Percentiles rank a stretch among this genome's conserved stretches.
phyloP scores from a whole-genome alignment of 2,113 vertebrate genomes.

The Noctilio leporinus region DNA sequence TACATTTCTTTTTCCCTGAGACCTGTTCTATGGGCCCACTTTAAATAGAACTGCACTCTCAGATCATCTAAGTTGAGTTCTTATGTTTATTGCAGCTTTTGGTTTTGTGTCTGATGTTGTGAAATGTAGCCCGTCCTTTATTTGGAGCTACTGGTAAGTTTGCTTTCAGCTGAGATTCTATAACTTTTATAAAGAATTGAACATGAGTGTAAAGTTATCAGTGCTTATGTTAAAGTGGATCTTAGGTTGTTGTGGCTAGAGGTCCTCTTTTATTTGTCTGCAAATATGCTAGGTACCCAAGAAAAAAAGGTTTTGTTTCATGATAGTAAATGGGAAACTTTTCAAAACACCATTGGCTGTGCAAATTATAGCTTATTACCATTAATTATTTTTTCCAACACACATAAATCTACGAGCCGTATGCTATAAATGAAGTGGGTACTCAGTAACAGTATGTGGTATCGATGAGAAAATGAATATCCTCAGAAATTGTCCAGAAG shows the following conservation, averaged over 20 bases:
- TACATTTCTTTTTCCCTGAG: background rate
- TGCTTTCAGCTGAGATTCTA: background rate
- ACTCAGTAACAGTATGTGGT: background rate
- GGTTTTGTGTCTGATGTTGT: background rate
- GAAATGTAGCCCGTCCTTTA: background rate
- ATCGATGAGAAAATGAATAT: background rate
- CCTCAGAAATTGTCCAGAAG: background rate
- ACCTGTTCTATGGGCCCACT: background rate
- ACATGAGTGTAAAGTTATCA: background rate
- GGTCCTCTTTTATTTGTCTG: background rate
- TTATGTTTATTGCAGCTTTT: too few relatives aligned
- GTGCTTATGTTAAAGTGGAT: background rate
- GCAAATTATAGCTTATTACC: background rate
- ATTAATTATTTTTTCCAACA: background rate
- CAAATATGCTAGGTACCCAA: background rate
- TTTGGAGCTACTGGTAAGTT: background rate
- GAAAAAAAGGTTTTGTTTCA: background rate
- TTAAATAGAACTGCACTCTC: background rate
- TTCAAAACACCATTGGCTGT: background rate
- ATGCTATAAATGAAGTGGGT: background rate
- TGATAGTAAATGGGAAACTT: background rate
- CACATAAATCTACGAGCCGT: background rate
- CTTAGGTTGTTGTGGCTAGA: background rate
- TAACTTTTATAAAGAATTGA: background rate
- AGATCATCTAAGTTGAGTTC: background rate